These are phyloP conservation scores for Peribatodes rhomboidaria DNA, from an alignment of 2,888 invertebrate species.

Conservation along the genomic window DNA sequence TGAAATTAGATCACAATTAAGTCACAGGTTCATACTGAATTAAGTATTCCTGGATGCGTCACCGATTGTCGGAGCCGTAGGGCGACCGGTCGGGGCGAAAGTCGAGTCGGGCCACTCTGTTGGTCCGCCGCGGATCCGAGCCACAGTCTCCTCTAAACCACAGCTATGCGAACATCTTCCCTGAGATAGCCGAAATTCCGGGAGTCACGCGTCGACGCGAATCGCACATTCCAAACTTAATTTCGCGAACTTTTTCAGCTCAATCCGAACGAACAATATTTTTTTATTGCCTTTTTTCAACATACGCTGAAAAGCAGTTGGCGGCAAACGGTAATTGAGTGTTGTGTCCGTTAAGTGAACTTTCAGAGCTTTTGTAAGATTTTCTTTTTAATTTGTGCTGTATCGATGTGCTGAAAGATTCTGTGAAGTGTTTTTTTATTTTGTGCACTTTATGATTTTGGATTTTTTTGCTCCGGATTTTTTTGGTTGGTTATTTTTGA, in stretches of 20 bases:
- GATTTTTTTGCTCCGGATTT: slow-evolving; percentile 82
- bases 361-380: slow-evolving; percentile 74
- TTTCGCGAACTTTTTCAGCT: slow-evolving; percentile 45
- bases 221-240: slow-evolving; percentile 57
- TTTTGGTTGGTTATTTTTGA: slow-evolving; percentile 81
- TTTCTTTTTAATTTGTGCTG: slow-evolving; percentile 72
- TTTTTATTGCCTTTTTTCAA: slow-evolving; percentile 58
- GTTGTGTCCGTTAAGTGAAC: slow-evolving; percentile 78
- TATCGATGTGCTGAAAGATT: slow-evolving; percentile 75
- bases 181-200: slow-evolving; percentile 82
- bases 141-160: slow-evolving; percentile 86
- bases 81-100: slow-evolving; percentile 86
- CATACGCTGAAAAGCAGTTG: slow-evolving; percentile 69
- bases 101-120: slow-evolving; percentile 80
- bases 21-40: slow-evolving; percentile 71
- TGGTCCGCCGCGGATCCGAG: slow-evolving; percentile 76
- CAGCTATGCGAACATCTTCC: slow-evolving; percentile 86
- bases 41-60: slow-evolving; percentile 83
- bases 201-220: slow-evolving; percentile 75
- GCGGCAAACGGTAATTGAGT: slow-evolving; percentile 84
- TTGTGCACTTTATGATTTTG: slow-evolving; percentile 83
- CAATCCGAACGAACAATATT: slow-evolving; percentile 56
- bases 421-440: slow-evolving; percentile 81
- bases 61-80: slow-evolving; percentile 79
- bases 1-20: slow-evolving; percentile 55